Conservation (phyloP, 2,113 vertebrate species). For the Aptenodytes patagonicus region DNA sequence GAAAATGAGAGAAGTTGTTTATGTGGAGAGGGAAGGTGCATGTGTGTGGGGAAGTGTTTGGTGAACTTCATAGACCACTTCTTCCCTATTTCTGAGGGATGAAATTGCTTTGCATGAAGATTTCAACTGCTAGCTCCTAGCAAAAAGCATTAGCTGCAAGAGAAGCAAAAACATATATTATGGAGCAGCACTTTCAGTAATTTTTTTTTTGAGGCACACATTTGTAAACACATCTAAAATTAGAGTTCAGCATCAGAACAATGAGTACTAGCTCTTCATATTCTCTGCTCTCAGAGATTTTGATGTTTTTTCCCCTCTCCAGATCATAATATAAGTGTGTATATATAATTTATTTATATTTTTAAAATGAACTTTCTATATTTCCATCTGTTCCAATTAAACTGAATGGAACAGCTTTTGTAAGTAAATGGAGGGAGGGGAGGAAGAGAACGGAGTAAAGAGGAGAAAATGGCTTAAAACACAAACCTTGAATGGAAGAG, state of each 20-base stretch:
- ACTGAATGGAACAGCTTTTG: slow-evolving; percentile 52
- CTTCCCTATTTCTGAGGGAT: not conserved
- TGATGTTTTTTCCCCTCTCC: slow-evolving; percentile 19
- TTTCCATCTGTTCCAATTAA: slow-evolving; percentile 79
- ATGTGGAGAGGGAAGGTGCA: not conserved
- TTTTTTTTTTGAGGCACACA: slow-evolving; percentile 20
- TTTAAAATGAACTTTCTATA: slow-evolving; percentile 70
- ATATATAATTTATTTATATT: slow-evolving; percentile 72
- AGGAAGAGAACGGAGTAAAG: not conserved
- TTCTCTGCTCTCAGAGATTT: slow-evolving; percentile 58
- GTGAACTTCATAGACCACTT: slow-evolving; percentile 11
- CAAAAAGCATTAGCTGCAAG: slow-evolving; percentile 63
- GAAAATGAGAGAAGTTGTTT: slow-evolving; percentile 28
- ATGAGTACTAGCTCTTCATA: slow-evolving; percentile 63
- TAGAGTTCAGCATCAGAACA: slow-evolving; percentile 68
- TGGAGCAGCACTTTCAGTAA: slow-evolving; percentile 47
- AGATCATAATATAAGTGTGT: not conserved
- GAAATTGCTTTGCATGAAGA: slow-evolving; percentile 31
- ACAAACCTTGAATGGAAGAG: slow-evolving; percentile 20
- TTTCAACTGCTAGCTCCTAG: slow-evolving; percentile 63
- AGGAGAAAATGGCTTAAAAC: slow-evolving; percentile 20
- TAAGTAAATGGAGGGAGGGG: slow-evolving; percentile 55
- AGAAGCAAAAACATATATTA: slow-evolving; percentile 58
- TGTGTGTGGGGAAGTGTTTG: not conserved
- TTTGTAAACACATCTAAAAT: slow-evolving; percentile 79